Conservation (phyloP, 2,888 invertebrate genomes). For the Lypha dubia region DNA sequence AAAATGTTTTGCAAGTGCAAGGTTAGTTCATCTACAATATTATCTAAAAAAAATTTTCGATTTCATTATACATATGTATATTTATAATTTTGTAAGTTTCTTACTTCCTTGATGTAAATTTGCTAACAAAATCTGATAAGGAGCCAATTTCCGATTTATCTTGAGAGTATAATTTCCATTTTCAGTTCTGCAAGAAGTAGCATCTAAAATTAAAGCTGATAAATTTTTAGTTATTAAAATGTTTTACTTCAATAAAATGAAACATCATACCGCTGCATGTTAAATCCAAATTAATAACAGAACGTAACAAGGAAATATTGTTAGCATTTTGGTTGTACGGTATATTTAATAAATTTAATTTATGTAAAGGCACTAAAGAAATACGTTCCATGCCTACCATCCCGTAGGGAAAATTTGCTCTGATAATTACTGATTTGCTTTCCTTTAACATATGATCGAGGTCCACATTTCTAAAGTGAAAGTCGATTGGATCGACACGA, state of each 20-base stretch:
- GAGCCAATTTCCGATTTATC: constrained; percentile 88
- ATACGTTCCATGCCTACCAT: constrained; percentile 87
- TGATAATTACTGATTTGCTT: constrained; percentile 85
- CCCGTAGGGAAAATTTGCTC: constrained; percentile 87
- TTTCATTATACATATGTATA: constrained; percentile 77
- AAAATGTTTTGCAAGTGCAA: constrained; percentile 85
- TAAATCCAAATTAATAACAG: constrained; percentile 78
- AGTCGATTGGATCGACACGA: constrained; percentile 82
- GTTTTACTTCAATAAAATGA: background rate
- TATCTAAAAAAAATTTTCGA: constrained; percentile 49
- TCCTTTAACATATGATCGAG: background rate
- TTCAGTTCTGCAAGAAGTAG: constrained; percentile 81
- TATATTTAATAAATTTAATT: constrained; percentile 74
- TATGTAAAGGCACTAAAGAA: constrained; percentile 78
- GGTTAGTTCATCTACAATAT: constrained; percentile 84
- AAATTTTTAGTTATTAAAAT: background rate
- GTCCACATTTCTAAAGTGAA: background rate
- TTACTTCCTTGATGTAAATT: constrained; percentile 82
- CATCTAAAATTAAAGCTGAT: constrained; percentile 83
- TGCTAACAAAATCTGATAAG: constrained; percentile 89
- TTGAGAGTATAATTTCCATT: constrained; percentile 82
- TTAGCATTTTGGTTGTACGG: constrained; percentile 65
- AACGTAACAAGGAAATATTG: constrained; percentile 78
- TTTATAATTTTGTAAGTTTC: background rate
- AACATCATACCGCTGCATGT: constrained; percentile 77